Base-by-base conservation (phyloP, 2,113 vertebrate species). In the Lepisosteus oculatus region DNA sequence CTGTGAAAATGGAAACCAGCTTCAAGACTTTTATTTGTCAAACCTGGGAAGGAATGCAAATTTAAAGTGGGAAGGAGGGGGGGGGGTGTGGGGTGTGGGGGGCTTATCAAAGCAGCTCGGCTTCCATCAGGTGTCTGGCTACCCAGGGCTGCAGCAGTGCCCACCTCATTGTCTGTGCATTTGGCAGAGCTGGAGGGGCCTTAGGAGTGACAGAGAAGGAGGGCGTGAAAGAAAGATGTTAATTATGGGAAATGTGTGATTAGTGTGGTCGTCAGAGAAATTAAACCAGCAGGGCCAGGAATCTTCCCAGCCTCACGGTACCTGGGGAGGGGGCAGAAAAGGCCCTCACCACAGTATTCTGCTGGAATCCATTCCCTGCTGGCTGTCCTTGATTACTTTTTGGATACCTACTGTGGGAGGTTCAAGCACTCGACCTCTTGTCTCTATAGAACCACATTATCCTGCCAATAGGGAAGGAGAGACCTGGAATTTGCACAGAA, bases 241-340 rank as follows among this genome's bases (percentile, higher is more conserved):
- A 90, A 93, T 92, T 93, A 92, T 43, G 85, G 84, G 85, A 93
- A 88, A 80, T 85, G 87, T 91, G 92, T 88, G 93, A 96, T 95
- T 96, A 95, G 88, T 86, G 86, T 80, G 93, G 95, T 99, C 95
- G 93, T 94, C 94, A 93, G 91, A 97, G 96, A 93, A 96, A 96
- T 91, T 90, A 95, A 93, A 89, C 92, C 91, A 91, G 88, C 76
- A 87, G 85, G 90, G 89, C 88, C 86, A 95, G 90, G 95, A 98
- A 98, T 98, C 94, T 86, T 88, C 84, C 77, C 76, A 89, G 91
- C 86, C 88, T 76, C 87, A 81, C 84, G 88, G 85, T 93, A 90
- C 94, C 93, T 92, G 89, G 81, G 73, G 91, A 89, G 90, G 93
- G 84, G 87, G 82, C 74, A 94, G 91, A 95, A 95, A 93, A 92